Evolutionary conservation across 1,140 invertebrate species (phyloP), one percentile per base, ranked within the genome.

Genomic region (Drosophila triauraria): DNA sequence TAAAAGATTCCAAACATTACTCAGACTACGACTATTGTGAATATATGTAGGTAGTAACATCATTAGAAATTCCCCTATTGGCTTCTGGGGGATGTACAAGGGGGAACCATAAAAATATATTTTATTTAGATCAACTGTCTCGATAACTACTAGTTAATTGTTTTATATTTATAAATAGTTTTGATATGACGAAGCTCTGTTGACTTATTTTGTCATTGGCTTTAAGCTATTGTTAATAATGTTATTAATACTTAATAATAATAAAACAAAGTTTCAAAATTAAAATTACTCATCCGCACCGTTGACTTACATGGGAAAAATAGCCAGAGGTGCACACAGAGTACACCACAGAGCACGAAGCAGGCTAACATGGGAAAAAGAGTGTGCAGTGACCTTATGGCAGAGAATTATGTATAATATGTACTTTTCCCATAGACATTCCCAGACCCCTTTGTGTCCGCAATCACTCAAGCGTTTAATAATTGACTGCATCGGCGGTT

Each of bases 401-500:
- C 25, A 30, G 27, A 42, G 17, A 35, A 32, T 32, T 20, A 27
- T 32, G 1, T 25, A 23, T 15, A 42, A 59, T 30, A 42, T 30
- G 17, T 20, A 27, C 8, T 30, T 23, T 42, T 25, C 10, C 15
- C 15, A 42, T 43, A 13, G 15, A 56, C 35, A 23, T 40, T 23
- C 15, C 20, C 57, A 7, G 12, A n/a, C 17, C 32, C 10, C 25
- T 32, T 38, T 47, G 23, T 38, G 35, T 15, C 48, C n/a, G 40
- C 68, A 74, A 86, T 86, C 82, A 75, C 60, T 82, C 60, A 78
- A 60, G 58, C 75, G 69, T 61, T 79, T 75, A 86, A 85, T 87
- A 82, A 85, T 63, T 75, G 79, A 77, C 64, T 87, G 79, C 69
- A 71, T 74, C 50, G 80, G 70, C 40, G 56, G 54, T 30, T 43